phyloP scores from a whole-genome alignment of 2,113 vertebrate species.

The Lepus timidus region DNA sequence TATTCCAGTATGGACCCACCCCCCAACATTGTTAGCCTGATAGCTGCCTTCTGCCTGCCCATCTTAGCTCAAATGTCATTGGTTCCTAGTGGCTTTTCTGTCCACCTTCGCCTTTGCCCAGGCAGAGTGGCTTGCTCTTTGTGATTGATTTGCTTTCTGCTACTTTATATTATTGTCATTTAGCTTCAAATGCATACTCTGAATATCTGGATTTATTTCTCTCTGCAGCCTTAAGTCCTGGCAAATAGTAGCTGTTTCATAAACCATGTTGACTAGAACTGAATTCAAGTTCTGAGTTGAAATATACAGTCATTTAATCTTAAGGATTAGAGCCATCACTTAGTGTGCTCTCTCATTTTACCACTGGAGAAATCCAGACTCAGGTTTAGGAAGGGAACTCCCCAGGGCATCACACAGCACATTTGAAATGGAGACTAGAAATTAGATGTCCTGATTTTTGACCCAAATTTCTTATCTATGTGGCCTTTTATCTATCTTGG shows the following conservation, averaged over 20 bases:
- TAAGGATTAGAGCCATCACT: neutral
- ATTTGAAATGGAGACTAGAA: neutral
- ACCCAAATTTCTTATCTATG: neutral
- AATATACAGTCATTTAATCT: constrained; percentile 38
- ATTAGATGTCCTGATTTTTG: neutral
- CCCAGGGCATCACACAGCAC: neutral
- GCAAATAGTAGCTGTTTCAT: constrained; percentile 22
- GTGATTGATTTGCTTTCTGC: constrained; percentile 43
- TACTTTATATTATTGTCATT: constrained; percentile 38
- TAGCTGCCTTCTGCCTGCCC: neutral
- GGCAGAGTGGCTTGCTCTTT: neutral
- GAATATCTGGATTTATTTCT: constrained; percentile 30
- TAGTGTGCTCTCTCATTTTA: neutral
- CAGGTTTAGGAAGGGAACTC: neutral
- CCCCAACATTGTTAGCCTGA: neutral
- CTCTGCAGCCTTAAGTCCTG: constrained; percentile 8
- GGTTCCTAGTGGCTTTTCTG: neutral
- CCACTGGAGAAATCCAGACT: neutral
- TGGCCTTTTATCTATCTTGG: neutral
- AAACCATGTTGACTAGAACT: constrained; percentile 29
- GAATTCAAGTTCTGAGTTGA: constrained; percentile 4
- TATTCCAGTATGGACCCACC: neutral
- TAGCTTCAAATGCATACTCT: neutral
- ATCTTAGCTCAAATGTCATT: neutral
- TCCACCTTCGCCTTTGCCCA: neutral